Evolutionary conservation across 1,140 invertebrate species (phyloP).

Genomic region (Parasteatoda tepidariorum): DNA sequence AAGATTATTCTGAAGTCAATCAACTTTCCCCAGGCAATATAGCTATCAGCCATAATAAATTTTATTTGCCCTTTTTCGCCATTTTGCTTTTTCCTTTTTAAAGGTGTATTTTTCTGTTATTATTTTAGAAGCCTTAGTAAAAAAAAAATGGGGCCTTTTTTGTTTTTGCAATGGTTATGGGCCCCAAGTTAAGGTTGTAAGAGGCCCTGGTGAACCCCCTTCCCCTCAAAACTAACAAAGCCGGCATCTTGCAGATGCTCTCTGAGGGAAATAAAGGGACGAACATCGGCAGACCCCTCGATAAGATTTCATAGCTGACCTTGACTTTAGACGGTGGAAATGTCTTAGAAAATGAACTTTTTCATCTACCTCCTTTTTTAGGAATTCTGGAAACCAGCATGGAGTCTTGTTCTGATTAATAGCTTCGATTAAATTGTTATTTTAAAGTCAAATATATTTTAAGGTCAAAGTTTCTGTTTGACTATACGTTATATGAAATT

Average conservation of each 20-base stretch:
- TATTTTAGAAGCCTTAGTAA: neutral
- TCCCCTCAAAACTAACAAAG: slow-evolving; percentile 51
- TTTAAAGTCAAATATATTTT: no score
- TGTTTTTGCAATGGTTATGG: neutral
- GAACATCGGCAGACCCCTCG: slow-evolving; percentile 17
- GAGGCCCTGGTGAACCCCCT: neutral
- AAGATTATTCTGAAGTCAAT: no score
- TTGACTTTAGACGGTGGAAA: slow-evolving; percentile 7
- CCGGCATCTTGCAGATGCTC: slow-evolving; percentile 49
- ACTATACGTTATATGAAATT: no score
- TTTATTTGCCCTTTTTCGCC: no score
- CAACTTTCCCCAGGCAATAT: no score
- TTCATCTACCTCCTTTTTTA: neutral
- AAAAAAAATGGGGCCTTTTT: neutral
- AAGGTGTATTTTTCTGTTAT: neutral
- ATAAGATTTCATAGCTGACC: slow-evolving; percentile 42
- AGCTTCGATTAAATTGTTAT: no score
- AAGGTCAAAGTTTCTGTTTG: no score
- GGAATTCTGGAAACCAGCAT: neutral
- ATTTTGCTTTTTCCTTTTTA: neutral
- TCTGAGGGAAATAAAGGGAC: neutral
- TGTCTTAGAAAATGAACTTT: neutral
- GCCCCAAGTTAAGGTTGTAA: neutral
- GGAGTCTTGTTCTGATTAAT: no score
- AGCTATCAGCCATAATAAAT: no score